These are phyloP conservation scores for Troides helena DNA, from an alignment of 2,888 invertebrate genomes.

Conservation along the genomic window DNA sequence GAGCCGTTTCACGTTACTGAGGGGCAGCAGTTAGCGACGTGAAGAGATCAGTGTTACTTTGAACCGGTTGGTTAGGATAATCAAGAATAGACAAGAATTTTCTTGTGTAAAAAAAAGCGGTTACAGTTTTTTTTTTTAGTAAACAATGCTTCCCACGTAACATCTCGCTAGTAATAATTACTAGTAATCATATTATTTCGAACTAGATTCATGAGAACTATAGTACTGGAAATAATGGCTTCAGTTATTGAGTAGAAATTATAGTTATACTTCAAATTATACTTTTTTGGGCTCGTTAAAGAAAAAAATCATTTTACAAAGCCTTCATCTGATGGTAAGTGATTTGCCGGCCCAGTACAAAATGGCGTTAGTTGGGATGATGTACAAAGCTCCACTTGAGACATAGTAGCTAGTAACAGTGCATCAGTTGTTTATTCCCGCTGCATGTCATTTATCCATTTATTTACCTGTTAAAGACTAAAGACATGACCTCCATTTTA, in stretches of 20 bases:
- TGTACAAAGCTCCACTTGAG: too few relatives aligned
- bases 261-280: not conserved
- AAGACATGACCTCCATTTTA: too few relatives aligned
- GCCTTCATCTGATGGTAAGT: too few relatives aligned
- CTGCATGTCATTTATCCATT: too few relatives aligned
- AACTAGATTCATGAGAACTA: conserved; percentile 11
- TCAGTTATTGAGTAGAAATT: not conserved
- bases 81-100: conserved; percentile 40
- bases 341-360: too few relatives aligned
- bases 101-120: conserved; percentile 22
- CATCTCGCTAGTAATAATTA: conserved; percentile 13
- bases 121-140: conserved; percentile 36
- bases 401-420: too few relatives aligned
- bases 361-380: too few relatives aligned
- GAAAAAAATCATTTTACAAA: not conserved
- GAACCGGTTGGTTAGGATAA: conserved; percentile 51
- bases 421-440: too few relatives aligned
- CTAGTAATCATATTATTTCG: conserved; percentile 14
- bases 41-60: conserved; percentile 44
- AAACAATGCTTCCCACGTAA: conserved; percentile 43
- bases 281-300: not conserved
- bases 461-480: too few relatives aligned
- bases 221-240: conserved; percentile 6
- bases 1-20: conserved; percentile 27
- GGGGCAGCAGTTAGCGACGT: conserved; percentile 34